These are phyloP conservation scores for Zeugodacus cucurbitae DNA, from an alignment of 1,140 invertebrate species.

Conservation along the genomic window DNA sequence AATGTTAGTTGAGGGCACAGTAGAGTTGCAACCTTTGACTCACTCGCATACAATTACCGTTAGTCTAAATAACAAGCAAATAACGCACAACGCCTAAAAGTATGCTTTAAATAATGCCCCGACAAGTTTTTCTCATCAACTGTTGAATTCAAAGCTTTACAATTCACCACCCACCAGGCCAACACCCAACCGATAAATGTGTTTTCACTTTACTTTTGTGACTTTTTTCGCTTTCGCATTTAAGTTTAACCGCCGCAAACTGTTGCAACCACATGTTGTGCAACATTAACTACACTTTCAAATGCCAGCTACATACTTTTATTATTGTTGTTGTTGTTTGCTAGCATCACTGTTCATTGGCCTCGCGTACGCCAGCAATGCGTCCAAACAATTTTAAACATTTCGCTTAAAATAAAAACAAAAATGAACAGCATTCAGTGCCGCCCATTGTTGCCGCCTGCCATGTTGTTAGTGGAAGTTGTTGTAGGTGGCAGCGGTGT, in stretches of 20 bases:
- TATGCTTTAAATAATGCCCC: too few relatives aligned
- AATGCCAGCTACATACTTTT: background rate
- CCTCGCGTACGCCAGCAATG: background rate
- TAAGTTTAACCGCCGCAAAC: background rate
- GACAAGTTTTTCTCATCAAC: background rate
- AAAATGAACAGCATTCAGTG: background rate
- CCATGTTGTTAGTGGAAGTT: background rate
- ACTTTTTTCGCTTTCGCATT: background rate
- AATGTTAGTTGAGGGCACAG: too few relatives aligned
- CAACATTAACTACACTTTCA: slow-evolving; percentile 19
- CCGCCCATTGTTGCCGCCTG: background rate
- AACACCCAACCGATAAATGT: background rate
- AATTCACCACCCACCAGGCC: background rate
- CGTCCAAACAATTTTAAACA: background rate
- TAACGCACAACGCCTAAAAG: too few relatives aligned
- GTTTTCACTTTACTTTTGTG: background rate
- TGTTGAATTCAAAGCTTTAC: background rate
- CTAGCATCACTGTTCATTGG: background rate
- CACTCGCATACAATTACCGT: too few relatives aligned
- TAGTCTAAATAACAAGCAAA: too few relatives aligned
- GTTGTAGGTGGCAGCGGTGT: background rate
- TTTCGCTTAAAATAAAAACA: background rate
- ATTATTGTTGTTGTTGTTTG: background rate
- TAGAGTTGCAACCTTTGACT: too few relatives aligned
- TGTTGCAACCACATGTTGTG: slow-evolving; percentile 28